Base-by-base conservation (phyloP, 2,113 vertebrate genomes). In the Zapus hudsonius region DNA sequence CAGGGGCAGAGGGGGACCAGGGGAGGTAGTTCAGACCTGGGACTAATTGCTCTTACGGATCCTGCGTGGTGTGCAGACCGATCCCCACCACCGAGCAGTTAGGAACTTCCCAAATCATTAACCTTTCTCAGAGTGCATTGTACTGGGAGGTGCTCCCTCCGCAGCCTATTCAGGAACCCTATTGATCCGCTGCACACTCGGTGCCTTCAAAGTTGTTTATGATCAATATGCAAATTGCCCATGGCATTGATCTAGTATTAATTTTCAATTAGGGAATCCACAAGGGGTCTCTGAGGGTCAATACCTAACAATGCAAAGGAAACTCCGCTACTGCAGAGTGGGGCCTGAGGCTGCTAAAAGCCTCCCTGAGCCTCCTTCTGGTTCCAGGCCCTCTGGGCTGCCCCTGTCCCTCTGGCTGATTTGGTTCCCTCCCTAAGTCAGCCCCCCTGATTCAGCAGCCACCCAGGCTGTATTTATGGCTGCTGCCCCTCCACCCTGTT, bases 191-290 rank as follows among this genome's bases (percentile, higher is more conserved):
- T 97, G 98, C 98, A 98, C 99, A 98, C 99, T 99, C 97, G 98
- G 99, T 99, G 99, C 99, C 99, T 99, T 99, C 99, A 97, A 98
- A 99, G 98, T 99, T 99, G 99, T 99, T 99, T 99, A 99, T 99
- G 99, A 99, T 99, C 99, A 99, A 99, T 99, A 99, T 99, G 99
- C 99, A 99, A 99, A 99, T 99, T 97, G 98, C 98, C 98, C 97
- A 82, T 98, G 96, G 98, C 98, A 99, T 99, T 98, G 99, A 99
- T 99, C 99, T 97, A 92, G 99, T 99, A 99, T 99, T 99, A 99
- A 99, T 99, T 99, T 99, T 99, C 99, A 99, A 99, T 99, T 99
- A 99, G 99, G 98, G 98, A 99, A 99, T 98, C 98, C 99, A 99
- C 99, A 92, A 98, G 99, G 99, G 99, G 98, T 99, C 98, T 98